A percentile compares a stretch with the other conserved stretches of the same genome.
Conservation (phyloP, 2,797 vertebrate genomes). For the Sebastes oblongus region DNA sequence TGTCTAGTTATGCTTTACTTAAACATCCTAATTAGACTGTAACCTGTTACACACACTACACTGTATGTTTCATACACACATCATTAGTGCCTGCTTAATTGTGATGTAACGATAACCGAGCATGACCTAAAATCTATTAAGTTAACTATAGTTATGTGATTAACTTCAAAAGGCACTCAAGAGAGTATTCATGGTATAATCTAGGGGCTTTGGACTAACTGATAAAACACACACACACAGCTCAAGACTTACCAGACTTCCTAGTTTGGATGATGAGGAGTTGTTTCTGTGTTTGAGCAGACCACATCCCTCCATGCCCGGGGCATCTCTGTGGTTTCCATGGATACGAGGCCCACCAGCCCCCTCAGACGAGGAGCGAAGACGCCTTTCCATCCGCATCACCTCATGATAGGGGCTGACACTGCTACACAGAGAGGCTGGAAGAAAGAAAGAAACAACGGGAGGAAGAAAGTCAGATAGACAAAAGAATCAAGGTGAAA, state of each 20-base stretch:
- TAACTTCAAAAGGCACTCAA: not conserved
- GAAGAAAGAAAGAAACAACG: not conserved
- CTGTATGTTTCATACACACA: not conserved
- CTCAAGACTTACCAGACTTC: conserved; percentile 90
- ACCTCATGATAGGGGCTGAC: conserved; percentile 92
- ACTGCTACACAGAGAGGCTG: conserved; percentile 90
- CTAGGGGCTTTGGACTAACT: not conserved
- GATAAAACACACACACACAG: not conserved
- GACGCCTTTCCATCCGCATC: conserved; percentile 89
- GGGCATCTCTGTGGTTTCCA: conserved; percentile 88
- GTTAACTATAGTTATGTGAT: not conserved
- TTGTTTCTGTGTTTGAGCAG: conserved; percentile 90
- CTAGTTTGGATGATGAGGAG: conserved; percentile 96
- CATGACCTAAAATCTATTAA: not conserved
- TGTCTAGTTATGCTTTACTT: not conserved
- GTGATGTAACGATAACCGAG: not conserved
- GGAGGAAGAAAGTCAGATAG: conserved; percentile 1
- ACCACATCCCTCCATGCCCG: conserved; percentile 81
- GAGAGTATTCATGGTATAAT: not conserved
- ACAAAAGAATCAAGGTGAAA: conserved; percentile 2
- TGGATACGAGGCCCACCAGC: conserved; percentile 91
- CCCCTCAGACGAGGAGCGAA: conserved; percentile 96
- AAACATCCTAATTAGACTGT: not conserved
- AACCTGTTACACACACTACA: not conserved
- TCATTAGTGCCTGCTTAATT: no score